Conservation (phyloP, 1,140 invertebrate genomes). For the Chironomus tepperi region DNA sequence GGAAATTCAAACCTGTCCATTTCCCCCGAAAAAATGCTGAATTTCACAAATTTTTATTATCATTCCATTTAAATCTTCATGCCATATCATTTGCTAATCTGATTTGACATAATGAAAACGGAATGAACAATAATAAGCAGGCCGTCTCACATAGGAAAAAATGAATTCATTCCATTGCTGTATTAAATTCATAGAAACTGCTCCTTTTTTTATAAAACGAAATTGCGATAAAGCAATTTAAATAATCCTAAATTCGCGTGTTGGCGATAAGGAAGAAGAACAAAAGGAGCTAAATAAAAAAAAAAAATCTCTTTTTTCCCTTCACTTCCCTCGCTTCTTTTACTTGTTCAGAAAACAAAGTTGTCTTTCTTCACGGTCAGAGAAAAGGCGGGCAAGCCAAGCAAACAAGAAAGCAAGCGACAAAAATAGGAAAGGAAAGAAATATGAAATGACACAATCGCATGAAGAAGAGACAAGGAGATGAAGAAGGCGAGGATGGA, state of each 20-base stretch:
- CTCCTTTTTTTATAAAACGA: background rate
- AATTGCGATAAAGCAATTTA: slow-evolving; percentile 4
- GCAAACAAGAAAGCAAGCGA: background rate
- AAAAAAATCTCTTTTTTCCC: too few relatives aligned
- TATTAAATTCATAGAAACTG: too few relatives aligned
- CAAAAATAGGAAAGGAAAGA: background rate
- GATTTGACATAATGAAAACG: slow-evolving; percentile 13
- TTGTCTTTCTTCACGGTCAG: background rate
- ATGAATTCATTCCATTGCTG: background rate
- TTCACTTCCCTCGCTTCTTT: background rate
- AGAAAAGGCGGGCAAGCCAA: background rate
- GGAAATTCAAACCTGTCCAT: too few relatives aligned
- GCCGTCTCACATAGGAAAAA: background rate
- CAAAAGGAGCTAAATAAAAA: background rate
- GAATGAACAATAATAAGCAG: background rate
- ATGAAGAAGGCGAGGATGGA: too few relatives aligned
- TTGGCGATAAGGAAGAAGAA: background rate
- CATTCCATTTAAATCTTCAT: too few relatives aligned
- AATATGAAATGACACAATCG: background rate
- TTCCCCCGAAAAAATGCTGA: too few relatives aligned
- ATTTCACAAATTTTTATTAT: too few relatives aligned
- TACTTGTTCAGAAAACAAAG: background rate
- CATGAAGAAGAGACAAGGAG: too few relatives aligned
- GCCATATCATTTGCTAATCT: background rate
- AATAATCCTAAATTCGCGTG: slow-evolving; percentile 13